A percentile compares a stretch with the other conserved stretches of the same genome.
phyloP scores from a whole-genome alignment of 2,113 vertebrate genomes.

The Ictalurus punctatus region DNA sequence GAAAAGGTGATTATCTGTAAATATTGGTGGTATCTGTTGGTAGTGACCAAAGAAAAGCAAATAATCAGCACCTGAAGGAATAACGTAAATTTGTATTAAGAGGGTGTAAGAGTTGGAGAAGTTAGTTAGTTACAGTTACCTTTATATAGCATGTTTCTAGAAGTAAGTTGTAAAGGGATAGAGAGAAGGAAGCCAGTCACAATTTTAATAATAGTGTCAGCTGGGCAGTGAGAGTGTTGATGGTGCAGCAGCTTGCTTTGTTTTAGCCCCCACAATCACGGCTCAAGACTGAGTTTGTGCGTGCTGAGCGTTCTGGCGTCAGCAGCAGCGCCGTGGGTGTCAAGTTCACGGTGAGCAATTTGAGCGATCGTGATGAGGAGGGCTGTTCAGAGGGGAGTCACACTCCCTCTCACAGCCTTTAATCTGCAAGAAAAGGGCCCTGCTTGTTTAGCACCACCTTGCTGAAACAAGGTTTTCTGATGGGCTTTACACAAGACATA shows the following conservation, averaged over 20 bases:
- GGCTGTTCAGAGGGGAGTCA: conserved; percentile 59
- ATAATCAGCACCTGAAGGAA: not conserved
- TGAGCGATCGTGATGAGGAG: conserved; percentile 56
- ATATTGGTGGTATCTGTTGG: not conserved
- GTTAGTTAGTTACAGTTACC: too few species aligned
- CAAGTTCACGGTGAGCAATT: conserved; percentile 67
- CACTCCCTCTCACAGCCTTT: conserved; percentile 58
- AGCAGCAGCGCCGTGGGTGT: conserved; percentile 45
- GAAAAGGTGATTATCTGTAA: not conserved
- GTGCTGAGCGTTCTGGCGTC: conserved; percentile 16
- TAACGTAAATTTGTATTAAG: conserved; percentile 15
- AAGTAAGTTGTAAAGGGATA: conserved; percentile 16
- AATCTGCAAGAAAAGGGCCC: conserved; percentile 63
- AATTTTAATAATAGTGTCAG: conserved; percentile 11
- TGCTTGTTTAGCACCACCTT: conserved; percentile 37
- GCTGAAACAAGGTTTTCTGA: conserved; percentile 48
- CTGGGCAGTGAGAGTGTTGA: conserved; percentile 4
- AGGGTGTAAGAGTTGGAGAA: conserved; percentile 48
- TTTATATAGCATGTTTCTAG: not conserved
- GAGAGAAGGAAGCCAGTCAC: conserved; percentile 46
- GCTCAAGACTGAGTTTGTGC: conserved; percentile 12
- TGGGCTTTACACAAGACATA: not conserved
- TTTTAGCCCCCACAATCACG: conserved; percentile 1
- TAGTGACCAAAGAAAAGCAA: not conserved
- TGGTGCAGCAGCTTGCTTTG: conserved; percentile 22